Conservation (phyloP, 2,888 invertebrate species). For the Trypoxylon attenuatum region DNA sequence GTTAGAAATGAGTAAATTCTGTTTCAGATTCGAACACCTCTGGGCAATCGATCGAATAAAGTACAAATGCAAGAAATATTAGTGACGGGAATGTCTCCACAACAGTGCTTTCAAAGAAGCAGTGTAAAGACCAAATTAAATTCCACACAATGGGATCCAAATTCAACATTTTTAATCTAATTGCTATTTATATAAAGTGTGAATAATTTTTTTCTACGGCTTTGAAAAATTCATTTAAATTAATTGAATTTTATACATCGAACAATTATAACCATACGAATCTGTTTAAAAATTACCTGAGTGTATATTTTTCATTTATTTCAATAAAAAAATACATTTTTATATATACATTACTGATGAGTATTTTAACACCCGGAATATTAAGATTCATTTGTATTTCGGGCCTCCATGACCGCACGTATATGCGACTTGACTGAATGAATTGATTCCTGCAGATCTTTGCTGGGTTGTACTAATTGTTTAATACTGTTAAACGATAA, state of each 20-base stretch:
- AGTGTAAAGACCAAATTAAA: conserved; percentile 49
- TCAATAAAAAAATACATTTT: conserved; percentile 21
- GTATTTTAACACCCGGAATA: background rate
- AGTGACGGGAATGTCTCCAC: conserved; percentile 52
- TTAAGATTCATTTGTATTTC: background rate
- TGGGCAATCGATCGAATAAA: conserved; percentile 67
- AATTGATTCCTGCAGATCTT: conserved; percentile 61
- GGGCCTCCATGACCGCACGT: conserved; percentile 61
- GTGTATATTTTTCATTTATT: conserved; percentile 19
- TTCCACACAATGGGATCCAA: conserved; percentile 62
- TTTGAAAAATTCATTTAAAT: too few species aligned
- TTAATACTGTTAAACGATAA: conserved; percentile 54
- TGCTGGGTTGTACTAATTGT: conserved; percentile 58
- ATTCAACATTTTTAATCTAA: conserved; percentile 65
- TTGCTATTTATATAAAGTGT: background rate
- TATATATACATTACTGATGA: background rate
- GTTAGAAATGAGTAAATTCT: conserved; percentile 12
- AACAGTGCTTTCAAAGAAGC: conserved; percentile 52
- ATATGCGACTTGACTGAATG: conserved; percentile 58
- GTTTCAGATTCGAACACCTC: conserved; percentile 64
- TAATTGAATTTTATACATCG: background rate
- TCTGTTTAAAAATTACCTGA: background rate
- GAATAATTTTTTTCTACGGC: too few species aligned
- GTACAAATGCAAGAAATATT: conserved; percentile 37
- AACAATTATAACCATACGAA: conserved; percentile 1